Evolutionary conservation across 2,113 vertebrate genomes (phyloP).

Genomic region (Pomatostomus ruficeps): DNA sequence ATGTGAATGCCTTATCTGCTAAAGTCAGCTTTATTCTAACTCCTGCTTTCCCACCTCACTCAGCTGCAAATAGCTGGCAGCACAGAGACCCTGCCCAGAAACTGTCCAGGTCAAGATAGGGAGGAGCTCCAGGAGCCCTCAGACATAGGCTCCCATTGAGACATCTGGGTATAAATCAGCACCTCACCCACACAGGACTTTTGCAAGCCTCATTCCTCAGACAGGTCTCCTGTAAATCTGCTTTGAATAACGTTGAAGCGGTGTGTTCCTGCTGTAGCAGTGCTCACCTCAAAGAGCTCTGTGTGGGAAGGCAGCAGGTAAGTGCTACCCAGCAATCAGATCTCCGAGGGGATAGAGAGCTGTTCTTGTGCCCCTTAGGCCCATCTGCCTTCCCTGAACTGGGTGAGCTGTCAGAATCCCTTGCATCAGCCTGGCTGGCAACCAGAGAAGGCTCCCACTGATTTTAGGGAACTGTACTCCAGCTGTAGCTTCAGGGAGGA

Average conservation of each 20-base stretch:
- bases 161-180: neutral
- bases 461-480: neutral
- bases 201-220: neutral
- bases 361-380: neutral
- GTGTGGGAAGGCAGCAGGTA: neutral
- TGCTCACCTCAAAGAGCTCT: neutral
- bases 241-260: neutral
- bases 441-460: neutral
- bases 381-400: neutral
- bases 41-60: neutral
- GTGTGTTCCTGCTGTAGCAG: neutral
- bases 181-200: neutral
- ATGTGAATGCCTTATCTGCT: neutral
- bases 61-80: neutral
- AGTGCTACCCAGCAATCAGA: neutral
- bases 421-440: neutral
- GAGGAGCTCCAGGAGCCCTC: neutral
- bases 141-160: neutral
- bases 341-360: neutral
- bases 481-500: neutral
- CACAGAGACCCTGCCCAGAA: neutral
- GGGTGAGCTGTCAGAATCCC: neutral
- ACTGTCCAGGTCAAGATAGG: neutral
- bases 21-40: neutral
- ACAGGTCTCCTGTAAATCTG: neutral